Percentiles rank a stretch among this genome's conserved stretches.
Conservation (phyloP, 2,888 invertebrate genomes). For the Scrobipalpa atriplicella region DNA sequence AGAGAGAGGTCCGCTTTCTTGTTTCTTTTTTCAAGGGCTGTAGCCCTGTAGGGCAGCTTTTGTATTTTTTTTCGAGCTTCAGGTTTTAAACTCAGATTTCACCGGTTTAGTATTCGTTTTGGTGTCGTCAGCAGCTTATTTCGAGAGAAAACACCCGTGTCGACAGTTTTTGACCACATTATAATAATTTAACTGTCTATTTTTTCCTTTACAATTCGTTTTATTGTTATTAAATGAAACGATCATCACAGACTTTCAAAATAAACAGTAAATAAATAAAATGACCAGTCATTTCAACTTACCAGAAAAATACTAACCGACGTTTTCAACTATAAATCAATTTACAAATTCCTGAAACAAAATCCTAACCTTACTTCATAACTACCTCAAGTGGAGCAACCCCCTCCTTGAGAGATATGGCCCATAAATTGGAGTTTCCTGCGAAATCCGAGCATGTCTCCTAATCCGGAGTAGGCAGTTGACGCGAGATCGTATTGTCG, state of each 20-base stretch:
- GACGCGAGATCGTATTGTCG: constrained; percentile 4
- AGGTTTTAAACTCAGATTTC: not conserved
- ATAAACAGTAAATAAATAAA: too few species aligned
- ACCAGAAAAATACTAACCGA: not conserved
- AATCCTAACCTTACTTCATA: not conserved
- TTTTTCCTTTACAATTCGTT: too few species aligned
- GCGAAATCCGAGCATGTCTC: constrained; percentile 8
- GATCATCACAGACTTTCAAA: too few species aligned
- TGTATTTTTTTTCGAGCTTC: not conserved
- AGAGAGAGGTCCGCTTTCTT: not conserved
- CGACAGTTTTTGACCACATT: too few species aligned
- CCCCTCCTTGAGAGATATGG: constrained; percentile 15
- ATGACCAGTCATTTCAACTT: too few species aligned
- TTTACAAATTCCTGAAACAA: not conserved
- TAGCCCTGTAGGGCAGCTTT: not conserved
- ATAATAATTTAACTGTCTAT: too few species aligned
- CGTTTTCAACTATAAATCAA: not conserved
- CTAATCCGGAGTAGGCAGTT: constrained; percentile 7
- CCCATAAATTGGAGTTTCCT: constrained; percentile 17
- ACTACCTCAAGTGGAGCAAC: not conserved
- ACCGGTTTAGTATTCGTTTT: too few species aligned
- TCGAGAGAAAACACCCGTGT: too few species aligned
- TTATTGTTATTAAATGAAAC: too few species aligned
- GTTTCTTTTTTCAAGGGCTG: not conserved
- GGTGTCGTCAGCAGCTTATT: too few species aligned